Evolutionary conservation across 1,140 invertebrate species (phyloP), one percentile per base, ranked within the genome.

Genomic region (Gryon sp.): DNA sequence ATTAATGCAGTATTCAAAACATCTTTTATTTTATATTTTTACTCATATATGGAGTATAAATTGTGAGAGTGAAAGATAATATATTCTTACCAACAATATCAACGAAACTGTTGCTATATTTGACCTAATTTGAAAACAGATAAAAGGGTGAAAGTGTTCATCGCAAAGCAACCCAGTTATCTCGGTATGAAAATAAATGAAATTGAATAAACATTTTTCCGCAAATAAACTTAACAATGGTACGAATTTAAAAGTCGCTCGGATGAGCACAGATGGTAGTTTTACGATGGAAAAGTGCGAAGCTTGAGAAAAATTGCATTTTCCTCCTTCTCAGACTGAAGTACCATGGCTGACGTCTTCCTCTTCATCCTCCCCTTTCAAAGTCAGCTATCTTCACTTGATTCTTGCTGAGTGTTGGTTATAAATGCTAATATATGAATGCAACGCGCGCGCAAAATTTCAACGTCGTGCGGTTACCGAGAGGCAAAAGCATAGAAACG

Each of bases 161-260:
- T 62, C 60, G 63, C 63, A 82, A 76, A 69, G 79, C 75, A 78
- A 78, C 53, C 77, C 74, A 80, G 79, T 86, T 85, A 87, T 84
- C 80, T 85, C 70, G 66, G 62, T 69, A 80, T 75, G 78, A 82
- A 82, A n/a, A 78, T 83, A 83, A 87, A 75, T 80, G 79, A 76
- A 87, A 88, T 86, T 85, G 86, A 87, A 88, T 88, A 88, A 88
- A 88, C 82, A 87, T 88, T 87, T 87, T 85, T 84, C 84, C 75
- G 80, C 80, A 83, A 86, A 85, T 81, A 86, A 79, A 82, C 69
- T 68, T 82, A 81, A 87, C 86, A 87, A 87, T 86, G 72, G 81
- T 82, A 81, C 74, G 82, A 87, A 86, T 86, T 87, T 87, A 85
- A 86, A 86, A 87, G 83, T 87, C 83, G 80, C 84, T 83, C 80